Evolutionary conservation across 2,888 invertebrate genomes (phyloP).

Genomic region (Tromatobia lineatoria): DNA sequence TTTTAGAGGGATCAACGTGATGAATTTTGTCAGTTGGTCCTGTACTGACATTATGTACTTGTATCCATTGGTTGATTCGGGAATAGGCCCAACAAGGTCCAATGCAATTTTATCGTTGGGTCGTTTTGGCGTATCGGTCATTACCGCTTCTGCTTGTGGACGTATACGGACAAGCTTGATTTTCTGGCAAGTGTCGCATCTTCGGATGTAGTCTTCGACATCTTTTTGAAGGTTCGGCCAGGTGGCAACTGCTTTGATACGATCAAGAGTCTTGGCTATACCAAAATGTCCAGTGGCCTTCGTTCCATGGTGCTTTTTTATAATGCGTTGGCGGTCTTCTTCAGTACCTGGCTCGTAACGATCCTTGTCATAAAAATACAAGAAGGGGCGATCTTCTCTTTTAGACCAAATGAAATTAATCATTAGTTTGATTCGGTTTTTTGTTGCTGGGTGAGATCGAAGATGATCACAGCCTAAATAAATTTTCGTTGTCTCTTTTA

Average conservation of each 20-base stretch:
- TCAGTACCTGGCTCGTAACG: conserved; percentile 2
- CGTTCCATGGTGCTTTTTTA: background rate
- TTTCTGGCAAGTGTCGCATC: conserved; percentile 20
- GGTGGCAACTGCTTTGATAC: conserved; percentile 23
- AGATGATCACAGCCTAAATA: conserved; percentile 24
- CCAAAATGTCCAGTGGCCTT: conserved; percentile 17
- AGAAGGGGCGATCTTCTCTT: background rate
- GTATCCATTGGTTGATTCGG: background rate
- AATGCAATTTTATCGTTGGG: conserved; percentile 10
- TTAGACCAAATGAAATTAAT: conserved; percentile 14
- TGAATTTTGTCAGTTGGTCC: background rate
- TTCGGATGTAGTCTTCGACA: conserved; percentile 17
- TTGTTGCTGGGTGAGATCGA: background rate
- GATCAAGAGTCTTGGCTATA: background rate
- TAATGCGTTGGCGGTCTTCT: background rate
- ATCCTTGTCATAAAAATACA: conserved; percentile 3
- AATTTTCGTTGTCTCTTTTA: background rate
- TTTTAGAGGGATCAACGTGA: background rate
- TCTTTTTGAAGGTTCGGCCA: conserved; percentile 24
- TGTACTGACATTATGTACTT: conserved; percentile 1
- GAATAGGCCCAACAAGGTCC: conserved; percentile 15
- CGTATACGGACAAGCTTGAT: conserved; percentile 6
- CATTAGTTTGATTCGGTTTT: conserved; percentile 13
- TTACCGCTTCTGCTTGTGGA: background rate
- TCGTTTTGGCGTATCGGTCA: background rate